Evolutionary conservation across 1,140 invertebrate species (phyloP).

Genomic region (Drosophila baimaii): DNA sequence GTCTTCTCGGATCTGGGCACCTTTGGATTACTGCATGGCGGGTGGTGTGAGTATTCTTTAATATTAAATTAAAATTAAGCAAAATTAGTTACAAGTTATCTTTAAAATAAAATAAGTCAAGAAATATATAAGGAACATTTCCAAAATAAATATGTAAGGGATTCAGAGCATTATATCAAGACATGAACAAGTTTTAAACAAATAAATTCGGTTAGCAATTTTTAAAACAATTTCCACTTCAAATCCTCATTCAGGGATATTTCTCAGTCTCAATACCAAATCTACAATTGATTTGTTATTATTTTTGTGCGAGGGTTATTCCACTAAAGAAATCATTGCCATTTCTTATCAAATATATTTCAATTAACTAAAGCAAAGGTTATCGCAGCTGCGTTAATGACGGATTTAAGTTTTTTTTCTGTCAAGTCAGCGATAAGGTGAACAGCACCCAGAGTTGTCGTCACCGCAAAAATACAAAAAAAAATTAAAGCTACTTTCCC

Average conservation of each 20-base stretch:
- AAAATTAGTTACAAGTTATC: too few species aligned
- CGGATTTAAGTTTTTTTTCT: conserved; percentile 6
- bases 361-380: conserved; percentile 53
- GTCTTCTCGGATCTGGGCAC: conserved; percentile 72
- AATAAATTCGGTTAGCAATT: neutral
- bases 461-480: neutral
- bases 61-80: too few species aligned
- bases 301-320: neutral
- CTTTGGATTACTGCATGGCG: conserved; percentile 63
- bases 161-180: too few species aligned
- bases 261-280: neutral
- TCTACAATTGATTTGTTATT: conserved; percentile 1
- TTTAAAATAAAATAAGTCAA: too few species aligned
- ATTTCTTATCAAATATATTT: conserved; percentile 59
- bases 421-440: conserved; percentile 35
- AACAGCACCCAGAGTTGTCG: neutral
- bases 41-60: conserved; percentile 72
- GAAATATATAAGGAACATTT: too few species aligned
- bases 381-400: conserved; percentile 23
- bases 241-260: neutral
- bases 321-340: conserved; percentile 12
- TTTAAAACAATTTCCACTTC: neutral
- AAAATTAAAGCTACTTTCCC: conserved; percentile 1
- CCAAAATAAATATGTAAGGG: too few species aligned
- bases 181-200: neutral